A percentile compares a stretch with the other conserved stretches of the same genome.
Conservation (phyloP, 2,888 invertebrate genomes). For the Phengaris alcon region DNA sequence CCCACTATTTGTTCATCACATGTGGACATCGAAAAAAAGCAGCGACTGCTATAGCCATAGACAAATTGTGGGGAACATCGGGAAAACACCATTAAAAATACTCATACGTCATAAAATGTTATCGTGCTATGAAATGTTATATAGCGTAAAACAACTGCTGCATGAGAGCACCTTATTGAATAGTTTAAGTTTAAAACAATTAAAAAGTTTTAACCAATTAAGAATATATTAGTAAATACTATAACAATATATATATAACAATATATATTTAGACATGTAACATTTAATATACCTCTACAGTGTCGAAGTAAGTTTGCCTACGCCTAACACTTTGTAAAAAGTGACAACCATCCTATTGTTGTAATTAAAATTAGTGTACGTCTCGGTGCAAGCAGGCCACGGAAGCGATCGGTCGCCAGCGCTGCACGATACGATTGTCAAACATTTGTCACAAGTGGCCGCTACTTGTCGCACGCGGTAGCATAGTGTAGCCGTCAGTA, state of each 20-base stretch:
- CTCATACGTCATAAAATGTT: too few species aligned
- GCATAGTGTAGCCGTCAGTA: background rate
- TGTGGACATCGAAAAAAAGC: too few species aligned
- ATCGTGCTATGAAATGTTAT: background rate
- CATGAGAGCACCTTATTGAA: background rate
- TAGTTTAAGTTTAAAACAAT: too few species aligned
- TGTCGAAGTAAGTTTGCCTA: background rate
- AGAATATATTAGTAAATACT: background rate
- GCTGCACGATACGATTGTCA: background rate
- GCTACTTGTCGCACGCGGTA: background rate
- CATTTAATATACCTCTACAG: conserved; percentile 2
- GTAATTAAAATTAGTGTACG: background rate
- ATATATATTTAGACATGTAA: background rate
- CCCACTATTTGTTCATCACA: too few species aligned
- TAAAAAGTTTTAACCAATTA: too few species aligned
- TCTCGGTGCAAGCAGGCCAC: background rate
- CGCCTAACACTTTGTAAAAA: conserved; percentile 12
- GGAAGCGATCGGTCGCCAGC: background rate
- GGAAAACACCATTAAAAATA: too few species aligned
- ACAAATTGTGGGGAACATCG: too few species aligned
- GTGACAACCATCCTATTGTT: conserved; percentile 5
- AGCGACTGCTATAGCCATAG: too few species aligned
- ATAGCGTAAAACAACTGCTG: background rate
- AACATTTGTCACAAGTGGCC: background rate
- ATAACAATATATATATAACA: background rate